Evolutionary conservation across 2,888 invertebrate genomes (phyloP), one percentile per base, ranked within the genome.

Genomic region (Dolomedes plantarius): DNA sequence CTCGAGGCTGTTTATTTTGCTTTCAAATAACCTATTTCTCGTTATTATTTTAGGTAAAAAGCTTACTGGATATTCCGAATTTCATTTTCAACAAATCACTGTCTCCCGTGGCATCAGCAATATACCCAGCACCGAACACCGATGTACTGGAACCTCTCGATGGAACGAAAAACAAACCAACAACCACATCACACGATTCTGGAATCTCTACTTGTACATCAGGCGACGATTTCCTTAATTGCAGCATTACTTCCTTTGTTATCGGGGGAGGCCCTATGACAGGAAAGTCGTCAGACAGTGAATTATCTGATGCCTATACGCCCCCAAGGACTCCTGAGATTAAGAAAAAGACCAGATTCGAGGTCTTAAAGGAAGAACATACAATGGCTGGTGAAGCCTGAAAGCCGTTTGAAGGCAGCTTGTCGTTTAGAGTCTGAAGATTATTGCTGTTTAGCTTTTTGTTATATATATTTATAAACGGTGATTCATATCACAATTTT

Each of bases 11-110:
- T n/a, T n/a, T n/a, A n/a, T n/a, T n/a, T n/a, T n/a, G n/a, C n/a
- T n/a, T n/a, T n/a, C n/a, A n/a, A n/a, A n/a, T n/a, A n/a, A n/a
- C n/a, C n/a, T n/a, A n/a, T n/a, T n/a, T n/a, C n/a, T n/a, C n/a
- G n/a, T n/a, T n/a, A n/a, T n/a, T n/a, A n/a, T n/a, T 64, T 19
- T 16, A 82, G 79, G 76, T 83, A 5, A 76, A 78, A 31, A 87
- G 87, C 19, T 64, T 87, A 3, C 23, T 87, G 56, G 87, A 87
- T 50, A 83, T 83, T n/a, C 87, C 87, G 0, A 87, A 87, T 23
- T 87, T 87, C 46, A 83, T 83, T 16, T 87, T 87, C 50, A 41
- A 83, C 36, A 82, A 82, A 23, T 73, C 82, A 13, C 13, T 87
- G 5, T 50, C 46, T 13, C 71, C 82, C 0, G 71, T 65, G 9